Evolutionary conservation across 2,888 invertebrate genomes (phyloP).

Genomic region (Leptinotarsa juncta): DNA sequence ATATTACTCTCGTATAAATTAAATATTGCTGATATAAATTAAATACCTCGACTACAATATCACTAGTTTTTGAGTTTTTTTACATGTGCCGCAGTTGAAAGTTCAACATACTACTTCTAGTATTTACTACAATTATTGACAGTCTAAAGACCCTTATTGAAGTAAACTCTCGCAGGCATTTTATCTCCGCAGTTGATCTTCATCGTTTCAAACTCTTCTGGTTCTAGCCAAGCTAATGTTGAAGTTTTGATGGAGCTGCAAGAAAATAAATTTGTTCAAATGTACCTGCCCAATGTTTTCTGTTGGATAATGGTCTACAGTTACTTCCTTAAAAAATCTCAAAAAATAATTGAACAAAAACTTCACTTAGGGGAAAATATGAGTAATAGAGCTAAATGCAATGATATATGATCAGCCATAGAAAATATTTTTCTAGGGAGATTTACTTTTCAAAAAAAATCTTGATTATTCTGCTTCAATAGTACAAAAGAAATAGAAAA

Average conservation of each 20-base stretch:
- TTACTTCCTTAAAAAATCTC: too few species aligned
- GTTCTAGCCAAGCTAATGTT: slow-evolving; percentile 79
- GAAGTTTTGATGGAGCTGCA: slow-evolving; percentile 70
- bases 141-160: slow-evolving; percentile 88
- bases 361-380: too few species aligned
- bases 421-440: too few species aligned
- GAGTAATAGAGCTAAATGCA: too few species aligned
- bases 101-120: slow-evolving; percentile 38
- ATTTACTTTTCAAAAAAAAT: too few species aligned
- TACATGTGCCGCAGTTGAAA: slow-evolving; percentile 70
- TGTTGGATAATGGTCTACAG: too few species aligned
- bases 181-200: slow-evolving; percentile 72
- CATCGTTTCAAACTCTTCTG: slow-evolving; percentile 78
- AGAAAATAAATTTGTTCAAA: too few species aligned
- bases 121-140: slow-evolving; percentile 6
- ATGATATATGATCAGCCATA: too few species aligned
- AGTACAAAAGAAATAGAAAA: too few species aligned
- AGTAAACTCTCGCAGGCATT: slow-evolving; percentile 81
- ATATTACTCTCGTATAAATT: slow-evolving; percentile 5
- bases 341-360: too few species aligned
- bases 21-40: slow-evolving; percentile 25
- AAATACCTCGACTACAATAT: slow-evolving; percentile 12
- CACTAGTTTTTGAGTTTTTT: slow-evolving; percentile 13
- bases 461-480: too few species aligned
- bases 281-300: too few species aligned